phyloP scores from a whole-genome alignment of 2,113 vertebrate species.

The Embiotoca jacksoni region DNA sequence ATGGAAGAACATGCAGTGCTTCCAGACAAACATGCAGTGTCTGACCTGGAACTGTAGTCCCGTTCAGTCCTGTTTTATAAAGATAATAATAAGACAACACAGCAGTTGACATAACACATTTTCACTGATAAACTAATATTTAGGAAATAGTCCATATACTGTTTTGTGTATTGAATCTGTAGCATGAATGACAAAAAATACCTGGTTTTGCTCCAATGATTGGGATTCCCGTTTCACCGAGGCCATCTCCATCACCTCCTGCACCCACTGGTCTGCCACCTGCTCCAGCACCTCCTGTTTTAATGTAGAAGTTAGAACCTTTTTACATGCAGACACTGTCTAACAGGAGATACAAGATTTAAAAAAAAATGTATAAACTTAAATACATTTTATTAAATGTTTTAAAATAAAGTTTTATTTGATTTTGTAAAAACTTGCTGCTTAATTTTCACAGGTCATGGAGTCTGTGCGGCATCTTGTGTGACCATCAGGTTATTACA shows the following conservation, averaged over 20 bases:
- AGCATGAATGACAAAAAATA: conserved; percentile 38
- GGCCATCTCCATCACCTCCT: conserved; percentile 65
- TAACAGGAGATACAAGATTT: not conserved
- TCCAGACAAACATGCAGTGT: conserved; percentile 2
- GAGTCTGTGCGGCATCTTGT: not conserved
- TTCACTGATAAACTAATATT: not conserved
- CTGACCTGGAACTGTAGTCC: conserved; percentile 74
- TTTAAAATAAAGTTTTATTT: not conserved
- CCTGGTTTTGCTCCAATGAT: conserved; percentile 80
- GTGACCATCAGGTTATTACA: not conserved
- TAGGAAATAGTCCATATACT: not conserved
- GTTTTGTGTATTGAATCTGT: not conserved
- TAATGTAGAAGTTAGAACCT: conserved; percentile 2
- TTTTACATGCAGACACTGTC: conserved; percentile 25
- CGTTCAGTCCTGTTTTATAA: conserved; percentile 67
- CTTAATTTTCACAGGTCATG: not conserved
- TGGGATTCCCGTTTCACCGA: conserved; percentile 80
- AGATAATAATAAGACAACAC: conserved; percentile 10
- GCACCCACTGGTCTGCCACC: conserved; percentile 61
- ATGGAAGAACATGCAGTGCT: not conserved
- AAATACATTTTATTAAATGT: too few relatives aligned
- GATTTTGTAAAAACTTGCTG: not conserved
- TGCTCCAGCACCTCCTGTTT: conserved; percentile 69
- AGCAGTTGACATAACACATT: not conserved
- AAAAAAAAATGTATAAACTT: too few relatives aligned